phyloP scores from a whole-genome alignment of 1,140 invertebrate genomes.

The Tetragonula clypearis region DNA sequence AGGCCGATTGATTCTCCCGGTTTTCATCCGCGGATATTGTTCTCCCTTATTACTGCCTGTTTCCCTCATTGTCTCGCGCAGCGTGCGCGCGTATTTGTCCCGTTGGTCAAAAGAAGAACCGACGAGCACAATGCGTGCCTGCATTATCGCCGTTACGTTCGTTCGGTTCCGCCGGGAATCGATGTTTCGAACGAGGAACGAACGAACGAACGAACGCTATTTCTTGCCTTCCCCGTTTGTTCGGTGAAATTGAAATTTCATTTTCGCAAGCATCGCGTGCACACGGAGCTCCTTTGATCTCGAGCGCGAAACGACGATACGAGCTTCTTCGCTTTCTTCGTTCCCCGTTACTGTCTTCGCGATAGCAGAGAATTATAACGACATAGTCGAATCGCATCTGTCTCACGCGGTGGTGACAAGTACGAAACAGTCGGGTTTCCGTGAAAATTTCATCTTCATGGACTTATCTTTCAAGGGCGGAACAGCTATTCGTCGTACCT shows the following conservation, averaged over 20 bases:
- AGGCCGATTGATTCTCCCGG: background rate
- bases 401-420: too few species aligned
- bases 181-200: background rate
- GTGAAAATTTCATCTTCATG: background rate
- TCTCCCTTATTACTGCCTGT: background rate
- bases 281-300: background rate
- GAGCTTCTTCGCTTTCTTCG: background rate
- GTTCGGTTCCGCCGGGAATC: background rate
- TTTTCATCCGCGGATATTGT: background rate
- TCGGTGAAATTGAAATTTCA: conserved; percentile 5
- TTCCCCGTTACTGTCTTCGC: too few species aligned
- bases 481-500: conserved; percentile 31
- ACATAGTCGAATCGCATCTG: background rate
- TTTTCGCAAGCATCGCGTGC: background rate
- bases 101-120: conserved; percentile 7
- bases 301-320: too few species aligned
- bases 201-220: background rate
- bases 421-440: background rate
- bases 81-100: background rate
- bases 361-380: background rate
- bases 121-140: background rate
- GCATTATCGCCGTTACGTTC: background rate
- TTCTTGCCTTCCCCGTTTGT: too few species aligned
- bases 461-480: background rate
- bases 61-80: background rate